A percentile compares a stretch with the other conserved stretches of the same genome.
These are phyloP conservation scores for Hyla sarda DNA, from an alignment of 2,113 vertebrate genomes.

Conservation along the genomic window DNA sequence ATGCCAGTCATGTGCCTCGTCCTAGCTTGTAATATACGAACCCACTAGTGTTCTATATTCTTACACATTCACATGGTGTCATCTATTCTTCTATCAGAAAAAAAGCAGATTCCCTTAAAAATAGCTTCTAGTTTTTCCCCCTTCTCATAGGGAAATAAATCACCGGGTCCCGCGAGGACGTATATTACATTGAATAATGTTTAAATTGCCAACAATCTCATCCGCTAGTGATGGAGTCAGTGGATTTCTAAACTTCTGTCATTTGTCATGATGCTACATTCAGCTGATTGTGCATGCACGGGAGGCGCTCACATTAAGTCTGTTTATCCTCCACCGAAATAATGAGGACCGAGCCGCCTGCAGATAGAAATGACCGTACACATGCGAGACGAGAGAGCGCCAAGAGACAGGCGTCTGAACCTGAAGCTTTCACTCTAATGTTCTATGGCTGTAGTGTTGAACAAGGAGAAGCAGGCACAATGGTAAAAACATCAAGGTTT, in stretches of 20 bases:
- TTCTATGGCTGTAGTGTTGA: neutral
- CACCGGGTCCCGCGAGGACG: neutral
- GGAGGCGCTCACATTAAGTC: neutral
- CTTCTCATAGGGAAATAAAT: neutral
- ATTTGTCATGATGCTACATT: constrained; percentile 17
- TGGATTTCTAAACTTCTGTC: neutral
- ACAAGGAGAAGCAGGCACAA: no score
- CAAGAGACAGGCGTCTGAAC: no score
- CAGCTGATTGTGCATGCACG: neutral
- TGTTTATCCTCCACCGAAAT: neutral
- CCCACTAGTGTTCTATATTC: no score
- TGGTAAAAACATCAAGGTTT: no score
- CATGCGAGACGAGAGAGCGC: neutral
- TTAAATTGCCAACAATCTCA: constrained; percentile 26
- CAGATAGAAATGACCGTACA: neutral
- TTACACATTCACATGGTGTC: neutral
- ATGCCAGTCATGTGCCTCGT: no score
- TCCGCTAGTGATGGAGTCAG: constrained; percentile 7
- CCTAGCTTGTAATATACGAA: no score
- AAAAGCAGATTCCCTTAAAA: neutral
- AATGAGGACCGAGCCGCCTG: neutral
- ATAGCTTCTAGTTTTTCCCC: neutral
- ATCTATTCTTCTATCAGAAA: neutral
- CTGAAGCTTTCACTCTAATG: no score
- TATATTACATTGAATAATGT: constrained; percentile 5